phyloP scores from a whole-genome alignment of 2,797 vertebrate genomes.

The Coilia nasus region DNA sequence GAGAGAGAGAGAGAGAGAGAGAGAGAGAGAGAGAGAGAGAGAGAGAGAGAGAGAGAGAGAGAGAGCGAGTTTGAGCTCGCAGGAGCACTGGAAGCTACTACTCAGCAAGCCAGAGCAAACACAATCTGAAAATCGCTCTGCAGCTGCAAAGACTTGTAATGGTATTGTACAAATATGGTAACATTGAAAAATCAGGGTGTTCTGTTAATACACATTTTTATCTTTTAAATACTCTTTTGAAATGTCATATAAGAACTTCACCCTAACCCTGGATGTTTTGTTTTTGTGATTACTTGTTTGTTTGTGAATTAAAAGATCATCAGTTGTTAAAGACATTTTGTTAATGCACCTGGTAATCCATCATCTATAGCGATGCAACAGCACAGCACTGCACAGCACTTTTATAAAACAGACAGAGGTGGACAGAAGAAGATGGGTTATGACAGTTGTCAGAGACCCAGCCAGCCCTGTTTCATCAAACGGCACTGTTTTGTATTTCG shows the following conservation, averaged over 20 bases:
- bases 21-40: constrained; percentile 3
- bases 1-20: constrained; percentile 8
- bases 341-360: no score
- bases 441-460: not conserved
- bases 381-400: no score
- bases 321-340: no score
- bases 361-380: not conserved
- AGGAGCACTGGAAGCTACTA: not conserved
- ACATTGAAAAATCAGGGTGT: not conserved
- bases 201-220: not conserved
- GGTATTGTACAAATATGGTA: not conserved
- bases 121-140: no score
- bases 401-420: not conserved
- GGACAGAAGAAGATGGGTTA: not conserved
- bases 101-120: not conserved
- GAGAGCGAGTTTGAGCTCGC: constrained; percentile 14
- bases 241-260: no score
- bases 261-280: no score
- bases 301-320: no score
- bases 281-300: no score
- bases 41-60: constrained; percentile 7
- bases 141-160: no score
- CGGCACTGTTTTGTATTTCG: no score
- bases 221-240: not conserved
- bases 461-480: no score